Evolutionary conservation across 2,113 vertebrate genomes (phyloP).

Genomic region (Syrrhaptes paradoxus): DNA sequence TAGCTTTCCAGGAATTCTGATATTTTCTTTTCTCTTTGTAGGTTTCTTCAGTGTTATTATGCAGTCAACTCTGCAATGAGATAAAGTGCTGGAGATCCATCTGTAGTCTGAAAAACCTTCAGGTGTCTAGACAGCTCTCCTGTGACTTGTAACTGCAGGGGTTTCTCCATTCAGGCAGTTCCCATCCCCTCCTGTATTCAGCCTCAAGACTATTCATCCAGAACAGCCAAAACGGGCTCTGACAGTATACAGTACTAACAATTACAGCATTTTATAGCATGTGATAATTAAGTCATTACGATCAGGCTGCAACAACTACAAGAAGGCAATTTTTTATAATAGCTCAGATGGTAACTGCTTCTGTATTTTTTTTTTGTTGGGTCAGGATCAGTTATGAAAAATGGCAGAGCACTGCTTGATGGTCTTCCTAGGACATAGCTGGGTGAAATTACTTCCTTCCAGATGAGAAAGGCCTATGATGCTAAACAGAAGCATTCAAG

Average conservation of each 20-base stretch:
- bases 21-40: background rate
- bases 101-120: background rate
- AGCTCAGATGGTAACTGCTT: background rate
- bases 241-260: background rate
- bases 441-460: background rate
- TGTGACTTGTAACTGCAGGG: background rate
- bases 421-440: background rate
- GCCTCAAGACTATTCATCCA: background rate
- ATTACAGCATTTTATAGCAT: background rate
- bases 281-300: slow-evolving; percentile 28
- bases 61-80: background rate
- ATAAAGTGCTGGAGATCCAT: background rate
- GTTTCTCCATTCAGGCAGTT: background rate
- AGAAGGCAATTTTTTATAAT: background rate
- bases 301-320: background rate
- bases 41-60: background rate
- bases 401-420: background rate
- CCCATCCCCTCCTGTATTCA: background rate
- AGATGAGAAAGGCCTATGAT: background rate
- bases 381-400: background rate
- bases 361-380: background rate
- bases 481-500: background rate
- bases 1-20: background rate
- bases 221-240: slow-evolving; percentile 5
- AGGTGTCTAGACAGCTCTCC: background rate